Conservation (phyloP, 2,113 vertebrate genomes). For the Butorides virescens region DNA sequence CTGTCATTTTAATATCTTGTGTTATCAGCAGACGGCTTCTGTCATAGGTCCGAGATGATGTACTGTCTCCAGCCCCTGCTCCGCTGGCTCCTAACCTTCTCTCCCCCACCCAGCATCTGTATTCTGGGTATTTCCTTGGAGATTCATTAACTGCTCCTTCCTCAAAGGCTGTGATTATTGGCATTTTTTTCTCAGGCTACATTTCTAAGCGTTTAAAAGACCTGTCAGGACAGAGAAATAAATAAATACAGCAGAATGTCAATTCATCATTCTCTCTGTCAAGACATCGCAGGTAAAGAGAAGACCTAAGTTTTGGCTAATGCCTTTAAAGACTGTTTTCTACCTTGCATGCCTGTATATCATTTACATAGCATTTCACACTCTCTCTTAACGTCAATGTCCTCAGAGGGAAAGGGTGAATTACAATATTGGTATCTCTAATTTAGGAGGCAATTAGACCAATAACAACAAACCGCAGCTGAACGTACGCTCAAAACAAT, state of each 20-base stretch:
- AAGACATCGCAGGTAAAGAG: neutral
- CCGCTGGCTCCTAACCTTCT: neutral
- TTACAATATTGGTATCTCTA: neutral
- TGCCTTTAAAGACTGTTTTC: neutral
- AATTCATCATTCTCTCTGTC: neutral
- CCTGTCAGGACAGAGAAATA: neutral
- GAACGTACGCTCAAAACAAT: neutral
- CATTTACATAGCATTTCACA: neutral
- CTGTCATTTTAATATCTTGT: neutral
- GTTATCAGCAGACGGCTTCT: neutral
- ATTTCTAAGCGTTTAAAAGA: neutral
- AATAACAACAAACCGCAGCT: neutral
- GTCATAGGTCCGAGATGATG: neutral
- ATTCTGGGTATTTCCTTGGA: neutral
- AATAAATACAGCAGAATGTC: neutral
- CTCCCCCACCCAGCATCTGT: neutral
- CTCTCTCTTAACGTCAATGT: neutral
- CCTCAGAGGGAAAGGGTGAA: neutral
- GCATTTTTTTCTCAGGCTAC: neutral
- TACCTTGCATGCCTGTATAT: neutral
- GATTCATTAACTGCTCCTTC: constrained; percentile 18
- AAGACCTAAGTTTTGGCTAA: neutral
- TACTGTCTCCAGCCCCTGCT: neutral
- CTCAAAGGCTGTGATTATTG: neutral
- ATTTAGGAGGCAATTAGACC: neutral